Evolutionary conservation across 2,888 invertebrate genomes (phyloP), one percentile per base, ranked within the genome.

Genomic region (Gibbula magus): DNA sequence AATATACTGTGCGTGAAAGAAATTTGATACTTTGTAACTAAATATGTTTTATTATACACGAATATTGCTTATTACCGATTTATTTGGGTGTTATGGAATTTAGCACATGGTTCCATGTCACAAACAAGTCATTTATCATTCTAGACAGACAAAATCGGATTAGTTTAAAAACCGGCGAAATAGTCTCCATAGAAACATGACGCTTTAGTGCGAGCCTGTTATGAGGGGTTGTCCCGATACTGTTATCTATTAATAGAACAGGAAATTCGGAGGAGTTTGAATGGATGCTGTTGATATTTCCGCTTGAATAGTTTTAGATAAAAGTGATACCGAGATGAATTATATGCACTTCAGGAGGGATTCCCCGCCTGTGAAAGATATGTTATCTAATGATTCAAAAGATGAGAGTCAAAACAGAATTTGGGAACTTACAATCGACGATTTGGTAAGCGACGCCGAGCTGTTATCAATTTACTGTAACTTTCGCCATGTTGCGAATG

Each of bases 321-420:
- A 29, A 18, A 66, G 1, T n/a, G 52, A n/a, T 51, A 52, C 25
- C 32, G 73, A 54, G 29, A 80, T 77, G 80, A 79, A 54, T 56
- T 67, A 70, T 54, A 39, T n/a, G 18, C 53, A 67, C 13, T 8
- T 18, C 16, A 79, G 78, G 75, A 78, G 66, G 51, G 74, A 56
- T n/a, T 82, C 82, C 2, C 82, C 82, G 16, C 82, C 82, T 22
- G 82, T 82, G 13, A 73, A 78, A 45, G 82, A 82, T 52, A 35
- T 66, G 20, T 22, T 75, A 32, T 53, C 25, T n/a, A 22, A 56
- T 18, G 54, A 75, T n/a, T 78, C 35, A n/a, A 77, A 61, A n/a
- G 61, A 29, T 29, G 61, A 61, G 29, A 25, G 25, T 29, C 35
- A 79, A 51, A 73, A 77, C 16, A 25, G 70, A 45, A 67, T 76